Evolutionary conservation across 2,113 vertebrate genomes (phyloP), one percentile per base, ranked within the genome.

Genomic region (Sceloporus undulatus): DNA sequence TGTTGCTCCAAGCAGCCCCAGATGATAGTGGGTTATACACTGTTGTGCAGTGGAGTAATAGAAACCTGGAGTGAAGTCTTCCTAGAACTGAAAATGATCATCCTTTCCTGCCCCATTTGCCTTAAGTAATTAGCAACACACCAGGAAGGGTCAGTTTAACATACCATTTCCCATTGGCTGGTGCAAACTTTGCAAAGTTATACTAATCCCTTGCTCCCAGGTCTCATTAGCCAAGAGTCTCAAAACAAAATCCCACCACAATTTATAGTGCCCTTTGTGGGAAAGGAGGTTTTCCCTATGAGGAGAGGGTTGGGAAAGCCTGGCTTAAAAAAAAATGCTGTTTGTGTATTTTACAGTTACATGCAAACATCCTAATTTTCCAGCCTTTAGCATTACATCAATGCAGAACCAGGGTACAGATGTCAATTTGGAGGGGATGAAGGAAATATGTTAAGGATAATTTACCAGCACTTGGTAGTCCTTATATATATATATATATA

Each of bases 41-140:
- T 23, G 9, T 1, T 9, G 21, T 42, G 40, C 29, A 68, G 19
- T 23, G 14, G 9, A 52, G 42, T 27, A 54, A 68, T 23, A 86
- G 25, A 66, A 78, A 62, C 23, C 56, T 54, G 23, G 34, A 85
- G 73, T 19, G 13, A 62, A 65, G 34, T 19, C 48, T 14, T 11
- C 52, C 76, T 14, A 54, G 18, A 79, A 85, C 54, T 62, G 83
- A 85, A 74, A 75, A 38, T 68, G 75, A 68, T 65, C 68, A 52
- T 70, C 62, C 29, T 86, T 86, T 68, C 76, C 14, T 86, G 85
- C 42, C 62, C 85, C 79, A 70, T 79, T 79, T 86, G 85, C 75
- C 76, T 86, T 78, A 79, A 79, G 85, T 70, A 86, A 86, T 86
- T 86, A 86, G 77, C 85, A 79, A 54, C 75, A 86, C 85, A 79